A percentile compares a stretch with the other conserved stretches of the same genome.
phyloP scores from a whole-genome alignment of 2,113 vertebrate genomes.

The Menura novaehollandiae region DNA sequence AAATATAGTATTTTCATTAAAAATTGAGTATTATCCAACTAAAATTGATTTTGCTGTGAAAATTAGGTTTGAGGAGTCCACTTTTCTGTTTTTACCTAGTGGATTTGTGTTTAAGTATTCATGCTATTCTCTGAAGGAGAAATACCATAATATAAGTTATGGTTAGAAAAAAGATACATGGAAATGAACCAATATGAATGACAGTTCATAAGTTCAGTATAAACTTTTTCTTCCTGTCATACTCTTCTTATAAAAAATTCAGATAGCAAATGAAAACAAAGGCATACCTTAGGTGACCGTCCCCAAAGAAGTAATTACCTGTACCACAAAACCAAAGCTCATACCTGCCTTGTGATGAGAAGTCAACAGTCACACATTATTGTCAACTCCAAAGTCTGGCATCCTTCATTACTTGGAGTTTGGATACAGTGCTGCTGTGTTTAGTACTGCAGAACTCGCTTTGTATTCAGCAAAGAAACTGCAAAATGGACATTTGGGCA shows the following conservation, averaged over 20 bases:
- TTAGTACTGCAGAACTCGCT: not conserved
- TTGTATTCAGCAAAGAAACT: not conserved
- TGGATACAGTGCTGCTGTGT: not conserved
- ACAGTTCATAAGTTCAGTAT: not conserved
- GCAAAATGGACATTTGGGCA: not conserved
- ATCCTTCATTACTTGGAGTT: not conserved
- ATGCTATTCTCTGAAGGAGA: not conserved
- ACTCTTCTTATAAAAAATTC: not conserved
- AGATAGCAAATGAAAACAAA: not conserved
- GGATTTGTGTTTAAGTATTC: not conserved
- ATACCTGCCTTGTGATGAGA: not conserved
- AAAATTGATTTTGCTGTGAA: not conserved
- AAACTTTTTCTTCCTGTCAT: not conserved
- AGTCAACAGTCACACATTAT: not conserved
- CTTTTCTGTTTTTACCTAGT: not conserved
- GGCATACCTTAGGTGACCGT: not conserved
- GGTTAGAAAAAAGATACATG: not conserved
- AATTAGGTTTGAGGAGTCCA: not conserved
- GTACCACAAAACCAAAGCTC: not conserved
- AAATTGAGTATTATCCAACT: not conserved
- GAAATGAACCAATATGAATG: not conserved
- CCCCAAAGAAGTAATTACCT: not conserved
- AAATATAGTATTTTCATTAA: not conserved
- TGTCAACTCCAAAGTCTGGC: not conserved
- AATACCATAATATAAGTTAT: not conserved